Conservation (phyloP, 2,888 invertebrate species). For the Entomobrya multifasciata region DNA sequence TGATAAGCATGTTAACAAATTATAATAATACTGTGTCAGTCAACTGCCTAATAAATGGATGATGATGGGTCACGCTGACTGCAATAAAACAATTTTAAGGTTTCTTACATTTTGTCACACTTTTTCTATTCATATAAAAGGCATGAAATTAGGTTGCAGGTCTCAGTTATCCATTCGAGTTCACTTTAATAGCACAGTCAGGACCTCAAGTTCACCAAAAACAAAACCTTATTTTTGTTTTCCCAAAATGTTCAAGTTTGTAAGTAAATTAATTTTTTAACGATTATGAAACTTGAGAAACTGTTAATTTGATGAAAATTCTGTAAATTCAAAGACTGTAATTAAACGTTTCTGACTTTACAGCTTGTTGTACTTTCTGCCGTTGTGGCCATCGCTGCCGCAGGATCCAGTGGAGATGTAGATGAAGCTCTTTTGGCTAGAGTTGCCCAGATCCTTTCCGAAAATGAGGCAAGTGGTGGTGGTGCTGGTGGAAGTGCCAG, state of each 20-base stretch:
- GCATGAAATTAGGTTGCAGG: conserved; percentile 54
- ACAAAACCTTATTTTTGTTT: not conserved
- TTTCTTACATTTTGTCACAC: conserved; percentile 53
- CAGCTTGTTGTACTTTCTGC: conserved; percentile 69
- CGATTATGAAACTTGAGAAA: not conserved
- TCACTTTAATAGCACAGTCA: conserved; percentile 23
- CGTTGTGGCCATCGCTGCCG: conserved; percentile 66
- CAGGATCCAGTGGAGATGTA: conserved; percentile 67
- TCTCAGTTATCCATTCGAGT: conserved; percentile 59
- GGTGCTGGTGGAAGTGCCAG: conserved; percentile 43
- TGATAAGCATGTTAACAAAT: not conserved
- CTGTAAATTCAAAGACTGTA: too few species aligned
- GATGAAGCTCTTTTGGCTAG: conserved; percentile 71
- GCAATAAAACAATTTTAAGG: conserved; percentile 45
- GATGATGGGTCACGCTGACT: conserved; percentile 56
- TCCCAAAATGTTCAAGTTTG: conserved; percentile 74
- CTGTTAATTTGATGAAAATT: conserved; percentile 23
- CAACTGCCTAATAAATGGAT: conserved; percentile 46
- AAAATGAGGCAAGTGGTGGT: conserved; percentile 45
- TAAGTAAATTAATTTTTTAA: conserved; percentile 68
- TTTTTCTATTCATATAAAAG: conserved; percentile 73
- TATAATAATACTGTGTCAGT: conserved; percentile 52
- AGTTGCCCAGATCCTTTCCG: conserved; percentile 68
- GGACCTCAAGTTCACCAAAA: not conserved
- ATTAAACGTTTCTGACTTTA: not conserved